Percentiles rank a stretch among this genome's conserved stretches.
Conservation (phyloP, 2,113 vertebrate species). For the Plecturocebus donacophilus region DNA sequence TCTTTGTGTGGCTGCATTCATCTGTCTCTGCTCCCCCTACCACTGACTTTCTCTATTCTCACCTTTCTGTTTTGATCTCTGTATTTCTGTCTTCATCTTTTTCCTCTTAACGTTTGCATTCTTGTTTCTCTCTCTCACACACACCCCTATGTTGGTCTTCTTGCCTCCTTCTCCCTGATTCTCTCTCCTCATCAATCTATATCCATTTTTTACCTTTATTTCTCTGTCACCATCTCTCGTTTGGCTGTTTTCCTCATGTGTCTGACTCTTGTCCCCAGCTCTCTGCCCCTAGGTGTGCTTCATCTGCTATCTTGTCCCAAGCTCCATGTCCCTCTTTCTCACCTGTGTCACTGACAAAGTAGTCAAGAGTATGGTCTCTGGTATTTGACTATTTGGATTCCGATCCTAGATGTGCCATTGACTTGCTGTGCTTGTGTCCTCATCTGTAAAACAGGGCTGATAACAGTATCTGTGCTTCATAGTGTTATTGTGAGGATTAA, state of each 20-base stretch:
- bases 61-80: not conserved
- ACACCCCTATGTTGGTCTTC: not conserved
- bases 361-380: not conserved
- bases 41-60: not conserved
- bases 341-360: slow-evolving; percentile 13
- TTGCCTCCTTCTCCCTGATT: slow-evolving; percentile 8
- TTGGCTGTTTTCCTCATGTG: slow-evolving; percentile 10
- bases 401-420: not conserved
- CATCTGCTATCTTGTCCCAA: not conserved
- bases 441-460: slow-evolving; percentile 6
- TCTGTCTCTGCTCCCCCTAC: not conserved
- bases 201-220: not conserved
- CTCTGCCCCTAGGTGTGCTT: not conserved
- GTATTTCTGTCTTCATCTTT: not conserved
- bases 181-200: not conserved
- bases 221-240: slow-evolving; percentile 30
- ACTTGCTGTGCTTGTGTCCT: slow-evolving; percentile 19
- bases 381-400: slow-evolving; percentile 36
- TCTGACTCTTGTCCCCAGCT: not conserved
- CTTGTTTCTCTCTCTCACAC: not conserved
- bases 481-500: not conserved
- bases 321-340: not conserved
- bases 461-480: not conserved
- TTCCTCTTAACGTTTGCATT: not conserved
- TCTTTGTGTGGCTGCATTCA: slow-evolving; percentile 13